Evolutionary conservation across 2,113 vertebrate genomes (phyloP).

Genomic region (Lampris megalopsis): DNA sequence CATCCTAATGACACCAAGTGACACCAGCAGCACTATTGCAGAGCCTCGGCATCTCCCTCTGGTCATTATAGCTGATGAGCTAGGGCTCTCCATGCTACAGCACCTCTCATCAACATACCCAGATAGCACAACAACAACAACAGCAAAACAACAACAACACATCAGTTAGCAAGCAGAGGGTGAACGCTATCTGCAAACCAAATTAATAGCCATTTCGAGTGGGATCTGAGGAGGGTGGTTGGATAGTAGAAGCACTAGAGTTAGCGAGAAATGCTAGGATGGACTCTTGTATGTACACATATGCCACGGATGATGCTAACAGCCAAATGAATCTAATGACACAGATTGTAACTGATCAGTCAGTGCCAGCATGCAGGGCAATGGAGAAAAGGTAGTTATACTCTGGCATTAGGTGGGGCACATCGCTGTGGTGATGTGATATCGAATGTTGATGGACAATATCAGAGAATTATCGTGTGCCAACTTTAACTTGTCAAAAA

Average conservation of each 20-base stretch:
- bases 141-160: conserved; percentile 17
- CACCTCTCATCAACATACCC: conserved; percentile 40
- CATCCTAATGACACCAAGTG: conserved; percentile 28
- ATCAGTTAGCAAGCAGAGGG: conserved; percentile 8
- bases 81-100: conserved; percentile 36
- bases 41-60: conserved; percentile 31
- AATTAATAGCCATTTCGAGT: background rate
- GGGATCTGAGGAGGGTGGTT: background rate
- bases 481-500: background rate
- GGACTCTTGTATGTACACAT: too few relatives aligned
- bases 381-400: too few relatives aligned
- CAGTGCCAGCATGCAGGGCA: too few relatives aligned
- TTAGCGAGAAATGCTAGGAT: too few relatives aligned
- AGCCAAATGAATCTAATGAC: too few relatives aligned
- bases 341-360: too few relatives aligned
- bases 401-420: too few relatives aligned
- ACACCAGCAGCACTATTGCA: conserved; percentile 26
- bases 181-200: background rate
- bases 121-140: conserved; percentile 19
- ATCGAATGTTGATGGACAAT: too few relatives aligned
- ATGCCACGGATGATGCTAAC: too few relatives aligned
- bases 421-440: too few relatives aligned
- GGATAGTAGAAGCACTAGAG: background rate
- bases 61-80: conserved; percentile 68
- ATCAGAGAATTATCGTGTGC: too few relatives aligned